These are phyloP conservation scores for Mobula hypostoma DNA, from an alignment of 2,113 vertebrate genomes.

Conservation along the genomic window DNA sequence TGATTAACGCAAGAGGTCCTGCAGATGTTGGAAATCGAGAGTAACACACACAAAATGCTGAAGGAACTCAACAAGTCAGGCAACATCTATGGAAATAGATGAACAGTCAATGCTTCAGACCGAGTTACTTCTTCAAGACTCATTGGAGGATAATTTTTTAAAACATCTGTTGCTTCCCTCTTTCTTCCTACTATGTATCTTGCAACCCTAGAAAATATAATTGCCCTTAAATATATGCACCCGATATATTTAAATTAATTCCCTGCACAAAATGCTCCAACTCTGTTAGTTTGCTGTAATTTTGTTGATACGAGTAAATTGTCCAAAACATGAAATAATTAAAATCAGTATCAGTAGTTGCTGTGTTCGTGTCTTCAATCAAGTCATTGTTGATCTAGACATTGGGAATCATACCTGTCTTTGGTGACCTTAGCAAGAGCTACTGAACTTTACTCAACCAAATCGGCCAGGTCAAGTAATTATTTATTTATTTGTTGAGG, in stretches of 20 bases:
- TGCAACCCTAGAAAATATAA: not conserved
- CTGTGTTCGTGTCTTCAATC: not conserved
- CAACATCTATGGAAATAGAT: too few species aligned
- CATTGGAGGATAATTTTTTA: not conserved
- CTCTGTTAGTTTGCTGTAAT: not conserved
- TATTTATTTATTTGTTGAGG: too few species aligned
- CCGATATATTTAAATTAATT: conserved; percentile 14
- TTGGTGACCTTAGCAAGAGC: not conserved
- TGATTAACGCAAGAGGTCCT: not conserved
- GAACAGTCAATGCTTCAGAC: too few species aligned
- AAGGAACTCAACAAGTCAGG: too few species aligned
- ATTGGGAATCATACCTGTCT: not conserved
- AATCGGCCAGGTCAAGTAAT: not conserved
- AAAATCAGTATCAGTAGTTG: not conserved
- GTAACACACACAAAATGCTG: too few species aligned
- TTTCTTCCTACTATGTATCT: not conserved
- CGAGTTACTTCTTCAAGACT: too few species aligned
- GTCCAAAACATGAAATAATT: not conserved
- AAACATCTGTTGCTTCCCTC: not conserved
- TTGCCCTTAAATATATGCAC: not conserved
- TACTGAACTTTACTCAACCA: not conserved
- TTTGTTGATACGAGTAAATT: not conserved
- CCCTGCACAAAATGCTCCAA: not conserved
- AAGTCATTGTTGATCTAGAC: not conserved
- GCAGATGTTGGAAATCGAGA: too few species aligned